A percentile compares a stretch with the other conserved stretches of the same genome.
These are phyloP conservation scores for Platanista minor DNA, from an alignment of 2,113 vertebrate species.

Conservation along the genomic window DNA sequence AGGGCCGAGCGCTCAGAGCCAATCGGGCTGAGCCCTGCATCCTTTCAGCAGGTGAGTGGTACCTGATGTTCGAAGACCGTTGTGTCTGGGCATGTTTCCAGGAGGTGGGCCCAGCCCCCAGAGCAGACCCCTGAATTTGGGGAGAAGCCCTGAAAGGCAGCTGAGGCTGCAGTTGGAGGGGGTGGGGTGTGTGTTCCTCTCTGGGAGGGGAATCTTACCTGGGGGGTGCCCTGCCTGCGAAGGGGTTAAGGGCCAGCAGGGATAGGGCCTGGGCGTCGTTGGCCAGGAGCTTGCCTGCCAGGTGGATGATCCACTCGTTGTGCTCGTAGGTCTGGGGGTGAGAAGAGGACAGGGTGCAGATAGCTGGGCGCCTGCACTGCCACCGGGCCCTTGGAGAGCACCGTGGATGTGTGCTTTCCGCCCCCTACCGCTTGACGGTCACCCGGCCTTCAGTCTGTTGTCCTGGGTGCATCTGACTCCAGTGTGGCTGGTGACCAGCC, in stretches of 20 bases:
- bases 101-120: background rate
- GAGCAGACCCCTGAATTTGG: background rate
- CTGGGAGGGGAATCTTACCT: conserved; percentile 78
- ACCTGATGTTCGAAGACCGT: background rate
- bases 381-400: background rate
- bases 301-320: conserved; percentile 95
- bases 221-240: conserved; percentile 82
- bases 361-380: background rate
- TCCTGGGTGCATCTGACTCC: background rate
- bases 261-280: conserved; percentile 87
- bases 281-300: conserved; percentile 91
- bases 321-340: conserved; percentile 93
- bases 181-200: background rate
- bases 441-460: background rate
- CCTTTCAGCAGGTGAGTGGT: background rate
- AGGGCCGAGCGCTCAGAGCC: background rate
- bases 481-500: fast-evolving
- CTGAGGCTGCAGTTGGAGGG: background rate
- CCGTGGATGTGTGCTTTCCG: background rate
- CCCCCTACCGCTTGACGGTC: background rate
- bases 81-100: background rate
- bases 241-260: conserved; percentile 89
- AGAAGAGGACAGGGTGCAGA: background rate
- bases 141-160: background rate
- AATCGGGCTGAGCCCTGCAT: fast-evolving